phyloP scores from a whole-genome alignment of 2,888 invertebrate genomes.

The Lasioglossum vierecki region DNA sequence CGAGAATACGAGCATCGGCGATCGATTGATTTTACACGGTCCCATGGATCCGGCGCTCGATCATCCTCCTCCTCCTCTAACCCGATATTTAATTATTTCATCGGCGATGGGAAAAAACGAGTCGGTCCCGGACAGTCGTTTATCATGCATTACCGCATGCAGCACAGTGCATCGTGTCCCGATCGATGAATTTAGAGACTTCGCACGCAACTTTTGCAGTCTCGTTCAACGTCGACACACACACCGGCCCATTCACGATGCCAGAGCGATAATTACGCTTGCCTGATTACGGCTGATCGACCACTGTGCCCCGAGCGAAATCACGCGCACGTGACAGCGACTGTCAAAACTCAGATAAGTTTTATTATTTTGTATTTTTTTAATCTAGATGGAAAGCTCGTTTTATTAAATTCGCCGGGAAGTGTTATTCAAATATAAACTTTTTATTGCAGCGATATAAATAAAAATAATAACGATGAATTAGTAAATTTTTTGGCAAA shows the following conservation, averaged over 20 bases:
- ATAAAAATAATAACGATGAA: neutral
- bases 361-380: neutral
- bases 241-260: too few species aligned
- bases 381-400: too few species aligned
- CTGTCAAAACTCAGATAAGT: neutral
- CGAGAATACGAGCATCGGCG: slow-evolving; percentile 33
- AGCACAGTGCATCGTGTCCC: neutral
- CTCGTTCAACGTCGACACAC: neutral
- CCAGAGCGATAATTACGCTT: neutral
- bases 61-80: neutral
- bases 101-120: neutral
- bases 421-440: neutral
- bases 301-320: neutral
- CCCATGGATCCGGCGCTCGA: neutral
- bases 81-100: slow-evolving; percentile 47
- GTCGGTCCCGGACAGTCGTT: neutral
- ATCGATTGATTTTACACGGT: slow-evolving; percentile 38
- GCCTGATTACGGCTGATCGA: slow-evolving; percentile 3
- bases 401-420: neutral
- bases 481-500: neutral
- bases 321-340: neutral
- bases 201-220: neutral
- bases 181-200: neutral
- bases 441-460: neutral
- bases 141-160: slow-evolving; percentile 12